These are phyloP conservation scores for Ovis canadensis DNA, from an alignment of 2,113 vertebrate genomes.

Conservation along the genomic window DNA sequence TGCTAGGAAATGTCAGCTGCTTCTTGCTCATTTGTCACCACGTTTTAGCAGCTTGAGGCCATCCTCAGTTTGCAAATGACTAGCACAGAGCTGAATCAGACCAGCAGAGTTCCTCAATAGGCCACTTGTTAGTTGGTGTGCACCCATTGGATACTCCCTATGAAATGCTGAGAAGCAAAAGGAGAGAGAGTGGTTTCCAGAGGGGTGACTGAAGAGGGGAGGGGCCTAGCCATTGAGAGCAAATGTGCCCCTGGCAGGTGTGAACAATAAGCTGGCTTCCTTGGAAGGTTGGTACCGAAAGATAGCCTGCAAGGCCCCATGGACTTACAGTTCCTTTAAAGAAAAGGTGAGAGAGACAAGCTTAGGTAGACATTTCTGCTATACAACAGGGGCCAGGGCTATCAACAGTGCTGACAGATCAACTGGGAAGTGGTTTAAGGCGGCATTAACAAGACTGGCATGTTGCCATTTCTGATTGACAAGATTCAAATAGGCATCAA, in stretches of 20 bases:
- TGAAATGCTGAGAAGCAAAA: neutral
- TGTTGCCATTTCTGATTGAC: slow-evolving; percentile 12
- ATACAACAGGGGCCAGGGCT: neutral
- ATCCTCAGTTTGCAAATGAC: neutral
- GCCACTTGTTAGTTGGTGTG: neutral
- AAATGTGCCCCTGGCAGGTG: neutral
- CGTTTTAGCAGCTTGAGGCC: neutral
- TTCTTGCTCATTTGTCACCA: neutral
- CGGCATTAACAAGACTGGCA: neutral
- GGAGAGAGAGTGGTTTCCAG: neutral
- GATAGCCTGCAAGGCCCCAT: neutral
- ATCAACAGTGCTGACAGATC: slow-evolving; percentile 5
- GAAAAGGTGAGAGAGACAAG: neutral
- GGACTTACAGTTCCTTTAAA: neutral
- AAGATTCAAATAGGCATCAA: neutral
- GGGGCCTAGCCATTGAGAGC: neutral
- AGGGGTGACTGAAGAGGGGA: neutral
- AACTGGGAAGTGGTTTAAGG: neutral
- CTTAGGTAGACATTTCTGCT: neutral
- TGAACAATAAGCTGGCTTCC: neutral
- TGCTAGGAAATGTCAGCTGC: neutral
- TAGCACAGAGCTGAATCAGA: neutral
- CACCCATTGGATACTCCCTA: neutral
- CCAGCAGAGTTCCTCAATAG: neutral
- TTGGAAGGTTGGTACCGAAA: neutral